Evolutionary conservation across 2,113 vertebrate genomes (phyloP).

Genomic region (Aix galericulata): DNA sequence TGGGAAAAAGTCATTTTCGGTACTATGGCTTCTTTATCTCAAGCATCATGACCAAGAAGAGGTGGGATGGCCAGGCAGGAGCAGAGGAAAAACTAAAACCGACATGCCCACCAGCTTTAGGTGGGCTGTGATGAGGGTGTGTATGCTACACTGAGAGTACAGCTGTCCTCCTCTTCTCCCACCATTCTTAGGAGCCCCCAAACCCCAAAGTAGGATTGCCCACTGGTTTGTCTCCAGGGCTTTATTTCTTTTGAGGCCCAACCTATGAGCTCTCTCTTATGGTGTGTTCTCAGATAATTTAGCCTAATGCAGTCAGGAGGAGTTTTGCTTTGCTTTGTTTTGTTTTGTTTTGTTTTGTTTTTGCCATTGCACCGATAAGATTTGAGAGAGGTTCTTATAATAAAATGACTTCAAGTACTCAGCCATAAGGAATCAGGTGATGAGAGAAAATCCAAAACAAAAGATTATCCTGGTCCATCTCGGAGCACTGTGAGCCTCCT

Average conservation of each 20-base stretch:
- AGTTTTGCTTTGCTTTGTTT: too few species aligned
- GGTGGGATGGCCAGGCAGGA: not conserved
- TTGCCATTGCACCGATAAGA: too few species aligned
- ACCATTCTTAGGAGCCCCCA: rapidly evolving
- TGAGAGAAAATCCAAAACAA: not conserved
- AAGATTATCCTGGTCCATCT: not conserved
- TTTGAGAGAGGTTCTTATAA: not conserved
- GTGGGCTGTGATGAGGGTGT: rapidly evolving
- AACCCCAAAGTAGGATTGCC: not conserved
- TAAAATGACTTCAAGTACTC: not conserved
- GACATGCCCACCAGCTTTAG: not conserved
- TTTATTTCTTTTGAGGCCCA: not conserved
- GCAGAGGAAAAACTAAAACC: rapidly evolving
- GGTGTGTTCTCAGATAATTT: not conserved
- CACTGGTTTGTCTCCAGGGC: not conserved
- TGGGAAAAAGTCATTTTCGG: not conserved
- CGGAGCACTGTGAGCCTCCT: not conserved
- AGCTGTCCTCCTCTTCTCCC: not conserved
- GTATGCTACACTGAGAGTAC: rapidly evolving
- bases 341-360: too few species aligned
- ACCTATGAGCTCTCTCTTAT: not conserved
- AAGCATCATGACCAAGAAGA: not conserved
- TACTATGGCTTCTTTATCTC: not conserved
- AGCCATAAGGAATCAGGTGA: not conserved
- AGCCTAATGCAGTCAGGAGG: not conserved